Percentiles rank a stretch among this genome's conserved stretches.
Conservation (phyloP, 2,888 invertebrate species). For the Ochlodes sylvanus region DNA sequence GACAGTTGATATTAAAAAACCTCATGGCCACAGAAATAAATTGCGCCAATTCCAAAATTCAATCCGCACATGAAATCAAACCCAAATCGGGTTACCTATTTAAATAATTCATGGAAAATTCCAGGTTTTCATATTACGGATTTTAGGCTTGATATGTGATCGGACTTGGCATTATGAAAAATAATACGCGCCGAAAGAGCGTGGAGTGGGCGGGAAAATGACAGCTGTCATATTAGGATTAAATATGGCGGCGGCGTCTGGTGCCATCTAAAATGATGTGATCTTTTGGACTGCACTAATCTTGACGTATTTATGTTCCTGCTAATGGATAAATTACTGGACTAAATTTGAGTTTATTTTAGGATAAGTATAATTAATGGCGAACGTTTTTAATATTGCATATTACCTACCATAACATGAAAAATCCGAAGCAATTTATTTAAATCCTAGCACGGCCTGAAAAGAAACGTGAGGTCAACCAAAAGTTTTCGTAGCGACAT, state of each 20-base stretch:
- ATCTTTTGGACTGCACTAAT: conserved; percentile 32
- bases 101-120: conserved; percentile 28
- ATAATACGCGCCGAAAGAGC: conserved; percentile 60
- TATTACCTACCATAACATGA: too few species aligned
- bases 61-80: conserved; percentile 7
- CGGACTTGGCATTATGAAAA: conserved; percentile 56
- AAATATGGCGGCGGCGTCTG: conserved; percentile 54
- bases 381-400: neutral
- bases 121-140: conserved; percentile 46
- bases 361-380: neutral
- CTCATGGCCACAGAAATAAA: neutral
- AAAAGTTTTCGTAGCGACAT: too few species aligned
- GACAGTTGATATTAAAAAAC: neutral
- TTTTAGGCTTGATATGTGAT: conserved; percentile 51
- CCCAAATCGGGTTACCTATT: conserved; percentile 10
- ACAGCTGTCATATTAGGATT: conserved; percentile 72
- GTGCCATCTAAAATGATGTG: conserved; percentile 35
- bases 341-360: conserved; percentile 14
- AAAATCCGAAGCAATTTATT: too few species aligned
- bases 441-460: too few species aligned
- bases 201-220: conserved; percentile 60
- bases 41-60: conserved; percentile 8
- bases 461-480: too few species aligned
- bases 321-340: conserved; percentile 36
- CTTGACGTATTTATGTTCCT: conserved; percentile 34